Conservation (phyloP, 2,888 invertebrate species). For the Synanthedon andrenaeformis region DNA sequence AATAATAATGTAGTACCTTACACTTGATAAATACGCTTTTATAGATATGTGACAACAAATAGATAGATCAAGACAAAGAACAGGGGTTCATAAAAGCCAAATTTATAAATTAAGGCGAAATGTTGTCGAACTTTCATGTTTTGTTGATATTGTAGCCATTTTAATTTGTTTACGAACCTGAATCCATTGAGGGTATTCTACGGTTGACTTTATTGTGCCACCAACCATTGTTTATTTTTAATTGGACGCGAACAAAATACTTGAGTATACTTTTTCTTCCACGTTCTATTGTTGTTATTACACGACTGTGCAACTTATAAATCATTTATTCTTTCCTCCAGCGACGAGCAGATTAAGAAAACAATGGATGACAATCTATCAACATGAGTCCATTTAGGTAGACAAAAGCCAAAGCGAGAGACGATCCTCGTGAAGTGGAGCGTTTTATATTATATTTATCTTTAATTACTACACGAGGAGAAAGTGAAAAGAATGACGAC, state of each 20-base stretch:
- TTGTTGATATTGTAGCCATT: neutral
- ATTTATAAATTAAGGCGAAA: no score
- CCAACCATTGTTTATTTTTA: neutral
- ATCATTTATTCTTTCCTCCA: slow-evolving; percentile 56
- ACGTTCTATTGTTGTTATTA: slow-evolving; percentile 9
- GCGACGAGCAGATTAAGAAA: slow-evolving; percentile 52
- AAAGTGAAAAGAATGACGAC: slow-evolving; percentile 9
- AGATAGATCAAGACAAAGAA: no score
- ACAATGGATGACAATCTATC: slow-evolving; percentile 63
- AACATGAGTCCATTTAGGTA: slow-evolving; percentile 52
- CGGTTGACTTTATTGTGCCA: no score
- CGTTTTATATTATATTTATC: slow-evolving; percentile 68
- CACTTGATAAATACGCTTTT: no score
- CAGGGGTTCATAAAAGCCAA: no score
- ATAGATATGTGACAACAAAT: no score
- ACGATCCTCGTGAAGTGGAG: slow-evolving; percentile 48
- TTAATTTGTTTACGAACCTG: slow-evolving; percentile 1
- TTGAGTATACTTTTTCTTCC: slow-evolving; percentile 8
- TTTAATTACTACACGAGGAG: slow-evolving; percentile 62
- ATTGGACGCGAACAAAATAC: neutral
- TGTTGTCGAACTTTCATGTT: neutral
- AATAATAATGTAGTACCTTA: no score
- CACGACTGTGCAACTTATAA: slow-evolving; percentile 30
- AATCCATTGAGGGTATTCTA: no score
- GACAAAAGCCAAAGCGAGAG: slow-evolving; percentile 49